These are phyloP conservation scores for Aporophyla nigra DNA, from an alignment of 2,888 invertebrate genomes.

Conservation along the genomic window DNA sequence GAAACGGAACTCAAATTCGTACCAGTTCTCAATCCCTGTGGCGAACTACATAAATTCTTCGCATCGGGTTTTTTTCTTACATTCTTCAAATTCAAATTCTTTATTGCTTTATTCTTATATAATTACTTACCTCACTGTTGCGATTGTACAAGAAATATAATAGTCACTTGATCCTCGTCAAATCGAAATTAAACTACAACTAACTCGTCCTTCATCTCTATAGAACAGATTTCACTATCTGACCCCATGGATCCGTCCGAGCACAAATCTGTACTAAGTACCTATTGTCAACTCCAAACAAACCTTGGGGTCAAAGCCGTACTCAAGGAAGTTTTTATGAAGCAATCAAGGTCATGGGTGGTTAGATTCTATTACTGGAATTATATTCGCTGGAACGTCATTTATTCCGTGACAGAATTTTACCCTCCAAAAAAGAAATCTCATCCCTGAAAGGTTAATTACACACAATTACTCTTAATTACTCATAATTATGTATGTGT, in stretches of 20 bases:
- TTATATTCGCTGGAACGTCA: background rate
- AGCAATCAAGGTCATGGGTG: background rate
- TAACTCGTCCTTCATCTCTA: background rate
- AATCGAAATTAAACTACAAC: background rate
- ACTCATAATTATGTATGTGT: background rate
- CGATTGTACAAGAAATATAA: background rate
- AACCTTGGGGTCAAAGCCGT: background rate
- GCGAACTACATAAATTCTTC: background rate
- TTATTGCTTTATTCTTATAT: too few species aligned
- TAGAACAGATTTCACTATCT: background rate
- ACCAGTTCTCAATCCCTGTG: too few species aligned
- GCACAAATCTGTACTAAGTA: conserved; percentile 7
- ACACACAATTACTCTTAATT: background rate
- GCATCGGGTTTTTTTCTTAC: too few species aligned
- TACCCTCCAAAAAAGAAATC: background rate
- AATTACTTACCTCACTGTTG: background rate
- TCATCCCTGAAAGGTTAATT: conserved; percentile 5
- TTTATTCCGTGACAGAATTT: background rate
- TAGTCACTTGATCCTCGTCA: too few species aligned
- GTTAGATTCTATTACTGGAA: background rate
- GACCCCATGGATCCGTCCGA: background rate
- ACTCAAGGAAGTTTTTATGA: background rate
- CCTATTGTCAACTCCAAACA: conserved; percentile 8
- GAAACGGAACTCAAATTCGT: too few species aligned
- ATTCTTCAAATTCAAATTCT: too few species aligned